Evolutionary conservation across 2,797 vertebrate genomes (phyloP).

Genomic region (Epinephelus awoara): DNA sequence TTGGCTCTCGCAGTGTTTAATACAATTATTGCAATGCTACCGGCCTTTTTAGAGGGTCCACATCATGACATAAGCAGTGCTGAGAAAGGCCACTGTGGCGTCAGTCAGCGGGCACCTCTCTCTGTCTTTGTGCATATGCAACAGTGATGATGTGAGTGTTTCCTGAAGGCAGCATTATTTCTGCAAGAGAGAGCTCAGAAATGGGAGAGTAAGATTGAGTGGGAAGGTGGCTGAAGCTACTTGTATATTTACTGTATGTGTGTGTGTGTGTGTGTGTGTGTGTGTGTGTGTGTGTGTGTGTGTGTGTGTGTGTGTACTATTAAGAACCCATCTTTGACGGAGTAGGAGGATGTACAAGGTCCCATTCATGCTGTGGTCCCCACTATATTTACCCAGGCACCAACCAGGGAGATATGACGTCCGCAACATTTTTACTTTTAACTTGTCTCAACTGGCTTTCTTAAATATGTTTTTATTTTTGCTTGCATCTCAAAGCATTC

Average conservation of each 20-base stretch:
- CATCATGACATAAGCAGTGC: constrained; percentile 17
- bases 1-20: constrained; percentile 10
- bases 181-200: constrained; percentile 49
- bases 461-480: constrained; percentile 4
- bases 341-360: constrained; percentile 75
- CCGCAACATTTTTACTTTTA: constrained; percentile 63
- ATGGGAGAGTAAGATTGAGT: constrained; percentile 43
- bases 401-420: constrained; percentile 72
- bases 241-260: constrained; percentile 65
- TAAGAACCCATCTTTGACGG: constrained; percentile 68
- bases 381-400: constrained; percentile 69
- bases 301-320: constrained; percentile 48
- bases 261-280: constrained; percentile 44
- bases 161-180: constrained; percentile 69
- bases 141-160: constrained; percentile 53
- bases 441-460: constrained; percentile 43
- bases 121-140: constrained; percentile 50
- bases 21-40: constrained; percentile 12
- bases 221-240: constrained; percentile 61
- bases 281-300: constrained; percentile 38
- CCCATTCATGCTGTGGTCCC: constrained; percentile 76
- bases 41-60: constrained; percentile 33
- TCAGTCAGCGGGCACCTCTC: constrained; percentile 22
- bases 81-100: constrained; percentile 44
- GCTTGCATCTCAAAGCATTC: constrained; percentile 25